Conservation (phyloP, 2,113 vertebrate species). For the Malurus alboscapulatus region DNA sequence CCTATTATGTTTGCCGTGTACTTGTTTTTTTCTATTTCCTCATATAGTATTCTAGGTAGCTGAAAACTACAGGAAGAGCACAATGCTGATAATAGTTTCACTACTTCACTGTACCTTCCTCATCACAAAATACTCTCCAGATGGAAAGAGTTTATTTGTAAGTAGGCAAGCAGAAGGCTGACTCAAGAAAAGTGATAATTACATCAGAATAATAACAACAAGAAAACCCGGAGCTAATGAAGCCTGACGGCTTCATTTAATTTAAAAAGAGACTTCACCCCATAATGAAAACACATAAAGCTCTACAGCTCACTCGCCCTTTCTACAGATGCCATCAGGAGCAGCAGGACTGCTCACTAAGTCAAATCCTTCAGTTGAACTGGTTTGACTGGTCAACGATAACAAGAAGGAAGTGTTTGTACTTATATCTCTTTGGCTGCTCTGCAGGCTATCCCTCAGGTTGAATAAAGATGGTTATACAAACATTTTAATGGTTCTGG, state of each 20-base stretch:
- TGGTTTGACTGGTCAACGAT: constrained; percentile 16
- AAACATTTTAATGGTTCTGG: neutral
- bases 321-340: neutral
- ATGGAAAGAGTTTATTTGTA: constrained; percentile 53
- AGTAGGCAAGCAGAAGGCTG: constrained; percentile 41
- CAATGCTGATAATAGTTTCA: neutral
- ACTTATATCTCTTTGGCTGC: neutral
- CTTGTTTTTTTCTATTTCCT: neutral
- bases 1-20: neutral
- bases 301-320: neutral
- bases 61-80: neutral
- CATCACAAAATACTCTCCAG: constrained; percentile 44
- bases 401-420: neutral
- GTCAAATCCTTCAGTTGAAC: neutral
- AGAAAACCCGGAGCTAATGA: constrained; percentile 37
- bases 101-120: constrained; percentile 3
- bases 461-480: neutral
- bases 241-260: constrained; percentile 39
- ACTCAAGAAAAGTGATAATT: constrained; percentile 56
- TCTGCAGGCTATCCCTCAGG: neutral
- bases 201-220: constrained; percentile 57
- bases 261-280: constrained; percentile 32
- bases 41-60: neutral
- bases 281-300: constrained; percentile 34
- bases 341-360: neutral